A percentile compares a stretch with the other conserved stretches of the same genome.
Evolutionary conservation across 53 echinoderm and acorn worm species (phyloP).

Genomic region (Astropecten irregularis): DNA sequence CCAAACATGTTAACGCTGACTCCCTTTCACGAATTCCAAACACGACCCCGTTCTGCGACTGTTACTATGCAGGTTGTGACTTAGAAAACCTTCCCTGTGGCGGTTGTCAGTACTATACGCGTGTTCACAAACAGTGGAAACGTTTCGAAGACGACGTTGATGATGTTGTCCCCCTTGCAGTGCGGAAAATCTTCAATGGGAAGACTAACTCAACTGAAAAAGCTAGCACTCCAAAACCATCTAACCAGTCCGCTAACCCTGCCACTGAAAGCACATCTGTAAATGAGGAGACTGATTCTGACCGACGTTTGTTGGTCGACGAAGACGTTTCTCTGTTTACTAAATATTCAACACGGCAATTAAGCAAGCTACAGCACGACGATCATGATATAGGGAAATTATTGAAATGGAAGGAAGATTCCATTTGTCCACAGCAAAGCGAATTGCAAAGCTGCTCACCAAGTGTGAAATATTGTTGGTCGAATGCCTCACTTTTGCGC

Average conservation of each 20-base stretch:
- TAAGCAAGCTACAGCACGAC: neutral
- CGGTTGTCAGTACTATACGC: neutral
- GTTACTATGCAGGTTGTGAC: neutral
- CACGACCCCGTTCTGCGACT: neutral
- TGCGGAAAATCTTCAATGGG: neutral
- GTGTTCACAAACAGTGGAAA: neutral
- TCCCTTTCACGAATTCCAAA: slow-evolving; percentile 9
- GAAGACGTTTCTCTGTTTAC: too few relatives aligned
- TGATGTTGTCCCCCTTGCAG: neutral
- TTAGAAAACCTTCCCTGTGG: neutral
- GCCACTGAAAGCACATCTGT: too few relatives aligned
- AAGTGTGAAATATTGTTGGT: neutral
- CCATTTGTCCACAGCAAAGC: neutral
- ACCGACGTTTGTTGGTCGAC: too few relatives aligned
- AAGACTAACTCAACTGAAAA: too few relatives aligned
- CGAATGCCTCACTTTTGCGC: neutral
- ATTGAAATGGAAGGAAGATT: neutral
- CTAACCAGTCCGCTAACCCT: too few relatives aligned
- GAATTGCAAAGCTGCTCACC: neutral
- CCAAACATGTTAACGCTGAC: slow-evolving; percentile 35
- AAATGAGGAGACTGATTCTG: neutral
- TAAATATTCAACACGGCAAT: neutral
- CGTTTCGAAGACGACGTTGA: neutral
- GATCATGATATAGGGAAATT: neutral
- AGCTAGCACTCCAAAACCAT: too few relatives aligned